Base-by-base conservation (phyloP, 1,140 invertebrate species). In the Zophobas morio region DNA sequence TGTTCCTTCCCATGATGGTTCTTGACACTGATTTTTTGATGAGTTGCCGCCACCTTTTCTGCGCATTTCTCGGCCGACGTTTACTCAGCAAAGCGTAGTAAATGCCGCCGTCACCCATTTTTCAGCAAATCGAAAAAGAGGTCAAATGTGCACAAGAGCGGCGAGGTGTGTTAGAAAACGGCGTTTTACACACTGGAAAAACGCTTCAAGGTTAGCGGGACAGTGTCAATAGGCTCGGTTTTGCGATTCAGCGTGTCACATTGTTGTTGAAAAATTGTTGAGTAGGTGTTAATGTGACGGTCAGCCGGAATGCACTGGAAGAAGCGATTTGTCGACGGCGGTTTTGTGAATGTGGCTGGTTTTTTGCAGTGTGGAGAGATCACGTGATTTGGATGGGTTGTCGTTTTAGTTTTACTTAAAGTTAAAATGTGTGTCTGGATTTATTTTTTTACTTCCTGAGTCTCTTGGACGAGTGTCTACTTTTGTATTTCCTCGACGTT, bases 21-120 rank as follows among this genome's bases (percentile, higher is more conserved):
- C 49, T 73, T 56, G 71, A 73, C 71, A 46, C 54, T 34, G 40
- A 72, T 42, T 73, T 73, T 56, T 73, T 73, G 71, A 73, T 73
- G 71, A 73, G 49, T 54, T 3, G 8, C 49, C 56, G 37, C 34
- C 71, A 51, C 39, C 56, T 73, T 51, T 73, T 73, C 46, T 70
- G 40, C 56, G 56, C 56, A 60, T 35, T 60, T 37, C 36, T 1
- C 37, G 36, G 37, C 6, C 60, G 60, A 66, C 60, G 60, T 42
- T 39, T 20, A 42, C 42, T 66, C 60, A 66, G 60, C 60, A 66
- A 66, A 66, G 37, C 42, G 60, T 39, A 42, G 33, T 20, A 51
- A n/a, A 42, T n/a, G 37, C 56, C 56, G 35, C 35, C 56, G 56
- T 60, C 56, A 60, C 56, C 56, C 37, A 60, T 60, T 39, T 20